phyloP scores from a whole-genome alignment of 2,113 vertebrate genomes.

The Coregonus clupeaformis region DNA sequence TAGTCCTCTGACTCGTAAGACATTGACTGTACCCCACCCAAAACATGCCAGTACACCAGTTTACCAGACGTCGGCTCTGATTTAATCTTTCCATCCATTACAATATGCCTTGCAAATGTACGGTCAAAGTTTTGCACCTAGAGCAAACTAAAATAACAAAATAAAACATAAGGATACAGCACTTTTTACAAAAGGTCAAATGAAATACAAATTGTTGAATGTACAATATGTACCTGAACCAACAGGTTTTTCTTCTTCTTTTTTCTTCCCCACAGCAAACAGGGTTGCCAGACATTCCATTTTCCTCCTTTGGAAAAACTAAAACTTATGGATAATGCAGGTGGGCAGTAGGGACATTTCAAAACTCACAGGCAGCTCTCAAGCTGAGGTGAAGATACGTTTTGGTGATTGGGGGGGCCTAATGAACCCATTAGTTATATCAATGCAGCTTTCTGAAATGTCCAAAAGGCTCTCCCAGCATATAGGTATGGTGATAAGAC shows the following conservation, averaged over 20 bases:
- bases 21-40: slow-evolving; percentile 36
- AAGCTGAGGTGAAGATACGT: slow-evolving; percentile 35
- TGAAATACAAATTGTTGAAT: slow-evolving; percentile 71
- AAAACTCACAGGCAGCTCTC: slow-evolving; percentile 58
- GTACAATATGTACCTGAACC: slow-evolving; percentile 70
- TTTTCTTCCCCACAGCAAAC: slow-evolving; percentile 50
- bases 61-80: slow-evolving; percentile 22
- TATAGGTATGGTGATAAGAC: slow-evolving; percentile 75
- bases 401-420: slow-evolving; percentile 58
- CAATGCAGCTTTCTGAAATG: slow-evolving; percentile 86
- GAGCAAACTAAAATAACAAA: slow-evolving; percentile 62
- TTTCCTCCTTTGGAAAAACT: slow-evolving; percentile 53
- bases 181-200: slow-evolving; percentile 75
- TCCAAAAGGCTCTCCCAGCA: slow-evolving; percentile 86
- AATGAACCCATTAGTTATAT: slow-evolving; percentile 70
- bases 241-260: slow-evolving; percentile 44
- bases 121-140: slow-evolving; percentile 72
- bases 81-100: slow-evolving; percentile 57
- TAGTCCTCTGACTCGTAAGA: slow-evolving; percentile 27
- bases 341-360: slow-evolving; percentile 54
- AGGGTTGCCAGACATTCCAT: slow-evolving; percentile 60
- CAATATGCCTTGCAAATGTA: slow-evolving; percentile 74
- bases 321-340: slow-evolving; percentile 30
- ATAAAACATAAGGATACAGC: slow-evolving; percentile 57
- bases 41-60: slow-evolving; percentile 46